Percentiles rank a stretch among this genome's conserved stretches.
These are phyloP conservation scores for Anthopleura xanthogrammica DNA, from an alignment of 92 coral and sea anemone species.

Conservation along the genomic window DNA sequence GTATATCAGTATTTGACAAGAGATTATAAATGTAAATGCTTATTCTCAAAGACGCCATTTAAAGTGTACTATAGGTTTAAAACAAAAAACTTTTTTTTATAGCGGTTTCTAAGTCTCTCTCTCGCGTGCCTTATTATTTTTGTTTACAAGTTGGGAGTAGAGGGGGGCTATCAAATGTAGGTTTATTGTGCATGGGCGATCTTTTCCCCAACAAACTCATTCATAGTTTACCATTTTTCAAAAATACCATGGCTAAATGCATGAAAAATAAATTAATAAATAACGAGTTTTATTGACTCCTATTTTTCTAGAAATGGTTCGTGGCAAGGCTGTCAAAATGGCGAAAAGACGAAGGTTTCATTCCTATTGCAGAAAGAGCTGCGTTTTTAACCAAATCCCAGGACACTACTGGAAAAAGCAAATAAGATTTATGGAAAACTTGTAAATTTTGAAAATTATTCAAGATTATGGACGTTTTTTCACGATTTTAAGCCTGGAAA, in stretches of 20 bases:
- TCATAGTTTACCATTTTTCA: background rate
- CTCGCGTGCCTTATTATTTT: too few species aligned
- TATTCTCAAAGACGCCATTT: background rate
- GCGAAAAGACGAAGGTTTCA: conserved; percentile 77
- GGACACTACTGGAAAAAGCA: background rate
- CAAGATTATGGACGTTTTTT: background rate
- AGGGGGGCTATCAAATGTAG: background rate
- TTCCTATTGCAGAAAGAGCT: conserved; percentile 73
- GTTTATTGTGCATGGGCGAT: background rate
- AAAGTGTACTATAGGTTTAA: too few species aligned
- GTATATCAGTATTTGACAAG: background rate
- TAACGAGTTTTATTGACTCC: conserved; percentile 2
- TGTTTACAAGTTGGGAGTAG: background rate
- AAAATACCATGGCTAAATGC: background rate
- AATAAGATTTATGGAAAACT: background rate
- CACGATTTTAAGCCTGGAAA: too few species aligned
- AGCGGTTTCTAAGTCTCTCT: too few species aligned
- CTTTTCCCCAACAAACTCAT: background rate
- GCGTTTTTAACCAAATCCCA: conserved; percentile 57
- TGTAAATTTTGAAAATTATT: background rate
- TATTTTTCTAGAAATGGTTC: conserved; percentile 67
- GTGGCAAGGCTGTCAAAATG: conserved; percentile 62
- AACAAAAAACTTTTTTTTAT: too few species aligned
- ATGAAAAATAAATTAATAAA: background rate
- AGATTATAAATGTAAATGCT: conserved; percentile 1